Base-by-base conservation (phyloP, 2,888 invertebrate genomes). In the Ophion slaviceki region DNA sequence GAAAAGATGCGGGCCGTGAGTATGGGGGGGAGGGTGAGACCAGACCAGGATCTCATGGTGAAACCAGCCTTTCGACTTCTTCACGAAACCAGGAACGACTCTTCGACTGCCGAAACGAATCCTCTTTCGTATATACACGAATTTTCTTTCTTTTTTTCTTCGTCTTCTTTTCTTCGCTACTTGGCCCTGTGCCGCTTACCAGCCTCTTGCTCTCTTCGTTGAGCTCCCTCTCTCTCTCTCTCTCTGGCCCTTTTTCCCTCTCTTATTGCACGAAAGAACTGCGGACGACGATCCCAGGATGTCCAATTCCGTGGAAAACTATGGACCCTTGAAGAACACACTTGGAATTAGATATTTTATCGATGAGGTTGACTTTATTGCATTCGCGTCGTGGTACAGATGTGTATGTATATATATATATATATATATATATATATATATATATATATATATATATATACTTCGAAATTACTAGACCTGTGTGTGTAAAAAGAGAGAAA, bases 51-150 rank as follows among this genome's bases (percentile, higher is more conserved):
- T 81, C 59, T 78, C 70, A 28, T 75, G 62, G 81, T 75, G 77
- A 81, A 80, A 79, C 80, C 75, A 45, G 85, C 70, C 62, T 70
- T 81, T 79, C 78, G 85, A 82, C 75, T 75, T 59, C 68, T 67
- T 70, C 47, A 78, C 75, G 80, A 77, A 77, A 75, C 78, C 81
- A 80, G 64, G 47, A 68, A 81, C 70, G 71, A 57, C 80, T 71
- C 64, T 61, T 68, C 72, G 74, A 78, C 77, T 74, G 72, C 67
- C 72, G 80, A 81, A 85, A 85, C 85, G 85, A 78, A 81, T 85
- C 80, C 62, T 72, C 71, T 57, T 70, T 64, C 83, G 70, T 76
- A 71, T 71, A 84, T 68, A 71, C 71, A 71, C 76, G 66, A 66
- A 67, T 80, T 47, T 78, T 78, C 24, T 24, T 53, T 61, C 45